Percentiles rank a stretch among this genome's conserved stretches.
Evolutionary conservation across 1,140 invertebrate species (phyloP).

Genomic region (Anadara kagoshimensis): DNA sequence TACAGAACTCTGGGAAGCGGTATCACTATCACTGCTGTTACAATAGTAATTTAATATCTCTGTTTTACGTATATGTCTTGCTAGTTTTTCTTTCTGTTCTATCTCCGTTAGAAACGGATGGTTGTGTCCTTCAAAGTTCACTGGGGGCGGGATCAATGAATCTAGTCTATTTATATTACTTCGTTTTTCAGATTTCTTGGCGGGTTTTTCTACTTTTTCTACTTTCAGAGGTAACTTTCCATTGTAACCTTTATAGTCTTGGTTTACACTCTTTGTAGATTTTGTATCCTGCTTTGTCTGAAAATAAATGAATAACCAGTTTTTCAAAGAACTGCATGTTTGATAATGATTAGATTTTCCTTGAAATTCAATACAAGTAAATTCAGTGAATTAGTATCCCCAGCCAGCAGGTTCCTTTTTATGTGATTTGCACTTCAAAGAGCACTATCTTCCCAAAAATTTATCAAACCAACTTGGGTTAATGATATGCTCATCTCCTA

Average conservation of each 20-base stretch:
- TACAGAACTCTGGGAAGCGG: constrained; percentile 8
- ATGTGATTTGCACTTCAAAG: too few species aligned
- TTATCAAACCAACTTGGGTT: too few species aligned
- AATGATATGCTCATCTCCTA: too few species aligned
- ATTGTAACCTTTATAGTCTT: constrained; percentile 22
- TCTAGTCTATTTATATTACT: constrained; percentile 74
- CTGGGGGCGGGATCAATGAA: constrained; percentile 88
- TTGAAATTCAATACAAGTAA: too few species aligned
- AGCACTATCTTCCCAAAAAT: too few species aligned
- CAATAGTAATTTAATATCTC: constrained; percentile 43
- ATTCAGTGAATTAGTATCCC: too few species aligned
- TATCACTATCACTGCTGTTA: constrained; percentile 30
- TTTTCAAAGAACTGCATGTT: too few species aligned
- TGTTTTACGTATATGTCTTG: constrained; percentile 37
- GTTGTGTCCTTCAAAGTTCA: constrained; percentile 90
- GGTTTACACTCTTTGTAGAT: constrained; percentile 13
- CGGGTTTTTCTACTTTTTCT: not conserved
- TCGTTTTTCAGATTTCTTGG: not conserved
- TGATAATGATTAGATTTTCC: too few species aligned
- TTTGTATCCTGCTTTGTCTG: not conserved
- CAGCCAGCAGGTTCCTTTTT: too few species aligned
- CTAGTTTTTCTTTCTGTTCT: constrained; percentile 49
- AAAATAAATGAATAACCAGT: not conserved
- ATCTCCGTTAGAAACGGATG: constrained; percentile 82
- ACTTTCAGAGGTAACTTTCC: constrained; percentile 1